phyloP scores from a whole-genome alignment of 2,888 invertebrate genomes.

The Agrilus mali region DNA sequence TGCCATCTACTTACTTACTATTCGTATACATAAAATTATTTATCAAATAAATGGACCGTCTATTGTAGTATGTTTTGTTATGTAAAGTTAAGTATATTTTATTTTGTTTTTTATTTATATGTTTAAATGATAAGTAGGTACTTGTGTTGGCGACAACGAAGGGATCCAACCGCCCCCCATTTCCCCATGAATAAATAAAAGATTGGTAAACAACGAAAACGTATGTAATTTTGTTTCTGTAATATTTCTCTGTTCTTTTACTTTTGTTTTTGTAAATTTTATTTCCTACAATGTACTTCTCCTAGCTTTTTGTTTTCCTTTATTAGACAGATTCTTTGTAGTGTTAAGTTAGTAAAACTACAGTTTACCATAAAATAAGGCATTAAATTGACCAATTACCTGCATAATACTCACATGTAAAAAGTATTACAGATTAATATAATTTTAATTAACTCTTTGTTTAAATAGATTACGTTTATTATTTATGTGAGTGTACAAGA shows the following conservation, averaged over 20 bases:
- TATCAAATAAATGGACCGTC: constrained; percentile 11
- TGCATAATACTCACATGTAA: constrained; percentile 29
- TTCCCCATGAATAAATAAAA: too few species aligned
- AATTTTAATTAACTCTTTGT: constrained; percentile 1
- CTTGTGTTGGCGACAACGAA: too few species aligned
- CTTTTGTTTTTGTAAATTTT: constrained; percentile 1
- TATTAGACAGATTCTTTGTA: constrained; percentile 21
- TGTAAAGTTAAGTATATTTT: constrained; percentile 13
- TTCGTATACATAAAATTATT: constrained; percentile 19
- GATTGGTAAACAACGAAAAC: background rate
- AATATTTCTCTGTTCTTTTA: constrained; percentile 1
- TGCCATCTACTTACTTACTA: constrained; percentile 36
- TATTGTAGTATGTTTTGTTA: constrained; percentile 12
- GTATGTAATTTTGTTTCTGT: background rate
- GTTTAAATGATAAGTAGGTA: constrained; percentile 1
- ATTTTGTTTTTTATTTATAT: constrained; percentile 8
- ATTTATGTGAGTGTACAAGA: constrained; percentile 9
- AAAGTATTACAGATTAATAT: constrained; percentile 20
- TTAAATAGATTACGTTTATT: background rate
- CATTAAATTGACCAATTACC: constrained; percentile 31
- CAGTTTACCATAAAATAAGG: constrained; percentile 33
- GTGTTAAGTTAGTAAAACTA: constrained; percentile 26
- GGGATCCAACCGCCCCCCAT: too few species aligned
- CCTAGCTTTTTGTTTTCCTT: constrained; percentile 8
- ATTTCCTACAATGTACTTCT: constrained; percentile 1